Percentiles rank a stretch among this genome's conserved stretches.
These are phyloP conservation scores for Parnassius apollo DNA, from an alignment of 2,888 invertebrate genomes.

Conservation along the genomic window DNA sequence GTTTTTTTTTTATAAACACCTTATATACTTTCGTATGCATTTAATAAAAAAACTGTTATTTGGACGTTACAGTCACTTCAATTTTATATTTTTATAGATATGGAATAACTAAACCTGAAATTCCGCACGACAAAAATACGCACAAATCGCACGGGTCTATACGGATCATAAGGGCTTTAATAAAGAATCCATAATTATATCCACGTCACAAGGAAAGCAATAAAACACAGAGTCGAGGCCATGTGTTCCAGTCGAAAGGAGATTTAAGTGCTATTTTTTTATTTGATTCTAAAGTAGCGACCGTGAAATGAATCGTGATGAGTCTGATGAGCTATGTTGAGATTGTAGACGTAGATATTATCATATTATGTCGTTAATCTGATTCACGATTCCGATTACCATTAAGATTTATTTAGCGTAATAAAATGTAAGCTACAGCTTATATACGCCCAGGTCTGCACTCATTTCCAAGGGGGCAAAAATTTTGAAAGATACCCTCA, in stretches of 20 bases:
- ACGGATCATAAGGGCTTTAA: slow-evolving; percentile 3
- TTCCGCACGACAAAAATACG: background rate
- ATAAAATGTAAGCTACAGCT: too few species aligned
- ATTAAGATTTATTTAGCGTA: background rate
- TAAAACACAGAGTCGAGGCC: slow-evolving; percentile 32
- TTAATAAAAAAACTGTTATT: too few species aligned
- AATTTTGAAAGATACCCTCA: too few species aligned
- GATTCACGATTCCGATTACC: background rate
- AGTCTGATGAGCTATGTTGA: slow-evolving; percentile 6
- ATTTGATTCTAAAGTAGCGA: slow-evolving; percentile 26
- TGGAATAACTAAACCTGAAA: background rate
- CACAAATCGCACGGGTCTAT: background rate
- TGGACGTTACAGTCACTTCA: too few species aligned
- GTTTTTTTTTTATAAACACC: too few species aligned
- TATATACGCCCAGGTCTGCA: too few species aligned
- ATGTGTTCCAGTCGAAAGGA: slow-evolving; percentile 31
- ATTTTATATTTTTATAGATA: too few species aligned
- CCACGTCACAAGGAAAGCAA: slow-evolving; percentile 30
- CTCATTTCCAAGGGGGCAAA: too few species aligned
- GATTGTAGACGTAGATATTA: slow-evolving; percentile 2
- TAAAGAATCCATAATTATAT: slow-evolving; percentile 19
- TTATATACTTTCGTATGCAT: too few species aligned
- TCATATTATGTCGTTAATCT: background rate
- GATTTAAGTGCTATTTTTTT: slow-evolving; percentile 18
- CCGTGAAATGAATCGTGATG: slow-evolving; percentile 26